Conservation (phyloP, 2,113 vertebrate species). For the Leptodactylus fuscus region DNA sequence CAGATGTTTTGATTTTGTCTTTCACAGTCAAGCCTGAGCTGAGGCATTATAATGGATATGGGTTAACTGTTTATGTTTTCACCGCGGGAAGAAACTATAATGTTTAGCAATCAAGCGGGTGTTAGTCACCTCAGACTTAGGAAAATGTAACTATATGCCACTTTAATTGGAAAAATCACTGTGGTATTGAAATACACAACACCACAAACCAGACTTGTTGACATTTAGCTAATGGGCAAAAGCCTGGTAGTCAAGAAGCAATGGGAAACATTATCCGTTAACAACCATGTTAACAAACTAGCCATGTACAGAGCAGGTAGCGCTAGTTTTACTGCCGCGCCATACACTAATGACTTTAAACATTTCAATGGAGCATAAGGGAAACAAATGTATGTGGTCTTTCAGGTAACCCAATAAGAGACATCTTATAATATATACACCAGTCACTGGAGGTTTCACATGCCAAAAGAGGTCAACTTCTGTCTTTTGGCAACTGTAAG, state of each 20-base stretch:
- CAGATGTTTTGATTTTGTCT: conserved; percentile 36
- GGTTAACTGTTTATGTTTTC: conserved; percentile 39
- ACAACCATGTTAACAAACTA: conserved; percentile 10
- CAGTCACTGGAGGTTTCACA: neutral
- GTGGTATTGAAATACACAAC: neutral
- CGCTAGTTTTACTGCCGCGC: neutral
- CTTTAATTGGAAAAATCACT: conserved; percentile 16
- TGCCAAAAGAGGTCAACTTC: neutral
- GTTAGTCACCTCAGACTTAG: conserved; percentile 16
- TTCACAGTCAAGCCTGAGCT: neutral
- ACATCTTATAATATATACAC: neutral
- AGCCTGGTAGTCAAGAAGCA: neutral
- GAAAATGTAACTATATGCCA: conserved; percentile 25
- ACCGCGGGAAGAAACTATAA: conserved; percentile 2
- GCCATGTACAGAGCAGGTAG: conserved; percentile 1
- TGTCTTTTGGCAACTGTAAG: neutral
- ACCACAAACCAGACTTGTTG: conserved; percentile 6
- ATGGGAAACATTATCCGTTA: conserved; percentile 24
- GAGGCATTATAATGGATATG: conserved; percentile 14
- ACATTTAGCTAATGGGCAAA: neutral
- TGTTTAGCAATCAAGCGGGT: conserved; percentile 21
- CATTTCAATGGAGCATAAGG: neutral
- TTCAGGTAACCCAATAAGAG: neutral
- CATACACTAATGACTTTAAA: neutral
- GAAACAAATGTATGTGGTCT: neutral